These are phyloP conservation scores for Mimumesa dahlbomi DNA, from an alignment of 2,888 invertebrate species.

Conservation along the genomic window DNA sequence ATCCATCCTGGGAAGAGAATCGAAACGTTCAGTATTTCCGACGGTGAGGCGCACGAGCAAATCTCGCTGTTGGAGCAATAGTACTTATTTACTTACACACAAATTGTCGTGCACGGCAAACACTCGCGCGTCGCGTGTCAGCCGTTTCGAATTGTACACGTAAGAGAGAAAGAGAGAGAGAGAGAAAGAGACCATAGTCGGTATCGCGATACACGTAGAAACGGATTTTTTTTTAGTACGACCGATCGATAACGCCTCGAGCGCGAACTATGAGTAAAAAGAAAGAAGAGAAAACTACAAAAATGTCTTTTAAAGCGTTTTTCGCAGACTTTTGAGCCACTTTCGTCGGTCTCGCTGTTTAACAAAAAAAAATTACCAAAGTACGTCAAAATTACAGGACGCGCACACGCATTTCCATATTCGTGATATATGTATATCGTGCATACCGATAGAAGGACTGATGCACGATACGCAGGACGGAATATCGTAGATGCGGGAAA, in stretches of 20 bases:
- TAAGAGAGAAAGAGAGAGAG: not conserved
- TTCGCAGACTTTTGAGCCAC: slow-evolving; percentile 19
- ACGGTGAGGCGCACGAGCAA: slow-evolving; percentile 64
- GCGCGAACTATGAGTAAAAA: slow-evolving; percentile 1
- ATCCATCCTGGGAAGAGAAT: slow-evolving; percentile 59
- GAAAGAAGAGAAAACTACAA: too few species aligned
- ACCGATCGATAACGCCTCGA: slow-evolving; percentile 1
- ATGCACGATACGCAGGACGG: not conserved
- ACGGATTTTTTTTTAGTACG: slow-evolving; percentile 2
- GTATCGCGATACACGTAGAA: not conserved
- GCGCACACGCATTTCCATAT: slow-evolving; percentile 23
- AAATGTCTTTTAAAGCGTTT: slow-evolving; percentile 29
- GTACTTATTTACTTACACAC: too few species aligned
- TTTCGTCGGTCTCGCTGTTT: slow-evolving; percentile 28
- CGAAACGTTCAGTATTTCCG: slow-evolving; percentile 64
- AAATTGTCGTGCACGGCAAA: too few species aligned
- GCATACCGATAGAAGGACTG: not conserved
- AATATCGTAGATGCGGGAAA: slow-evolving; percentile 31
- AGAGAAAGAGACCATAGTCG: slow-evolving; percentile 1
- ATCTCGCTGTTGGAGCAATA: slow-evolving; percentile 64
- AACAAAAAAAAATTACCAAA: slow-evolving; percentile 19
- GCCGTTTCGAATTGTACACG: not conserved
- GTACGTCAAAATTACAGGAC: slow-evolving; percentile 50
- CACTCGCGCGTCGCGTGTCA: slow-evolving; percentile 12
- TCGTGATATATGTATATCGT: slow-evolving; percentile 5